Evolutionary conservation across 2,888 invertebrate species (phyloP), one percentile per base, ranked within the genome.

Genomic region (Cartodere bifasciata): DNA sequence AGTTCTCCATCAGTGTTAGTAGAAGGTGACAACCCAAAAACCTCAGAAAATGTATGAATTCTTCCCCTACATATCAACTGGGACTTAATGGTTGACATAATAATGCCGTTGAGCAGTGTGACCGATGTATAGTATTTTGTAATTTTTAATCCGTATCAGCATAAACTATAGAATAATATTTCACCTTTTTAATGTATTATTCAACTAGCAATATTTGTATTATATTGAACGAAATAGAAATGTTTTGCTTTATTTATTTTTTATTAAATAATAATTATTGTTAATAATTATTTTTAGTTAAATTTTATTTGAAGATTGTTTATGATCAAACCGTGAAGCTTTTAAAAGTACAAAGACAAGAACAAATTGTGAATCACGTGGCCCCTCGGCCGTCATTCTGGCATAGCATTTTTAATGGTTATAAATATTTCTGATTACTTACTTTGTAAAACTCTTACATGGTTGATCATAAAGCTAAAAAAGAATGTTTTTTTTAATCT

Each of bases 191-290:
- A 33, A 30, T 46, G 41, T 47, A 48, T 48, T 47, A 50, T 50
- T 52, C 50, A 44, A 44, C 46, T 52, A 53, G 54, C 53, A 55
- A 53, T 55, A 54, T n/a, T n/a, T n/a, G n/a, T n/a, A n/a, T n/a
- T n/a, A n/a, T 50, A 42, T 43, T 29, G 36, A 39, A 41, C 33
- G 32, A 42, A 37, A 32, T 37, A 32, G 36, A 34, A 35, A 36
- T 40, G 34, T 41, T 40, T 33, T 32, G 31, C 31, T 31, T 36
- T 33, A 36, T 14, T 29, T 21, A 30, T 25, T 23, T 29, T 25
- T 35, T 28, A 28, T 13, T 9, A 28, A 4, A 12, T 30, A 28
- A 30, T 28, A 13, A 12, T 30, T 13, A 11, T 28, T 30, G 10
- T 30, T 28, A n/a, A n/a, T n/a, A n/a, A n/a, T n/a, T n/a, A n/a